Evolutionary conservation across 2,888 invertebrate species (phyloP), one percentile per base, ranked within the genome.

Genomic region (Scaptomyza cyrtandrae): DNA sequence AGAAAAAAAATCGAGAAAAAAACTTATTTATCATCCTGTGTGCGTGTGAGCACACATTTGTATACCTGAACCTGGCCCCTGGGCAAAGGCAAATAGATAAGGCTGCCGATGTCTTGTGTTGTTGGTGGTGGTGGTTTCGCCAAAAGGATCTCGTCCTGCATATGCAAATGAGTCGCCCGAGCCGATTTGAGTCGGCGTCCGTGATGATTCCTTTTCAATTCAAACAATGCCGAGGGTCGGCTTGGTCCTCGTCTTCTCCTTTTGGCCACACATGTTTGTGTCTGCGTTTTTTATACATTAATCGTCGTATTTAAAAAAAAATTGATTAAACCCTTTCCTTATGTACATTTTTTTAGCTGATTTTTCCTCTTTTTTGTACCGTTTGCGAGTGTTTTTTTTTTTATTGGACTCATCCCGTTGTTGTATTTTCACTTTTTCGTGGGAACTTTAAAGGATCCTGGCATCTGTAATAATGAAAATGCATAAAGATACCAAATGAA

Each of bases 361-460:
- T 78, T 87, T 89, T 90, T 86, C 80, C 82, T 82, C 65, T 69
- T 86, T 88, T 81, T 88, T 54, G 43, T 71, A 65, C 66, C 74
- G 76, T 71, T 78, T 75, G 67, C 14, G 35, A 9, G 66, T 45
- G 44, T 61, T 39, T 63, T 66, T 64, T 68, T 72, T 61, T 67
- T n/a, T 44, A 54, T 49, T 62, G 0, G 10, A 65, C 74, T 80
- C 76, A 69, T 79, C 76, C 83, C 80, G 83, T 86, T 78, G 71
- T 71, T 58, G 80, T 75, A 80, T 71, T 89, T 89, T 88, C 82
- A 89, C 88, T 89, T 89, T 84, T 88, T 69, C 89, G 89, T 89
- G 87, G 82, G 87, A 88, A 88, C 68, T 78, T 78, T 69, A 1
- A 5, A 27, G 44, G 29, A 49, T 53, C 14, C n/a, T n/a, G 19